Conservation (phyloP, 1,140 invertebrate genomes). For the Dendrolimus kikuchii region DNA sequence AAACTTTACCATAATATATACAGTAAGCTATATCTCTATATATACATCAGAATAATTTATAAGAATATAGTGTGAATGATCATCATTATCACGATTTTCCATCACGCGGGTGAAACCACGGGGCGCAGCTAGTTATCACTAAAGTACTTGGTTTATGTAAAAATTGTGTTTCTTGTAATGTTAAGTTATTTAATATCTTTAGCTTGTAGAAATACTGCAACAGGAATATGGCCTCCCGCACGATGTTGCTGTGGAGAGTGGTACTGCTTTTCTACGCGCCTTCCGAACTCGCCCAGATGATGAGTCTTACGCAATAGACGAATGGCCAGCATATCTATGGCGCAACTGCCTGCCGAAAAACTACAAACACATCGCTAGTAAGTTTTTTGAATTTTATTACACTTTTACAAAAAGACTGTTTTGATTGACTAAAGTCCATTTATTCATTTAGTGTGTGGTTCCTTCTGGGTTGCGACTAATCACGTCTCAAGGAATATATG, state of each 20-base stretch:
- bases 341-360: constrained; percentile 81
- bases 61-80: too few species aligned
- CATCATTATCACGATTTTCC: too few species aligned
- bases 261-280: constrained; percentile 78
- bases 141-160: too few species aligned
- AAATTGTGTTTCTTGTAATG: background rate
- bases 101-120: too few species aligned
- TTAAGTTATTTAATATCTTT: constrained; percentile 29
- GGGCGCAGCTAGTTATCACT: too few species aligned
- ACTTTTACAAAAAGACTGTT: background rate
- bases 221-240: constrained; percentile 77
- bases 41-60: too few species aligned
- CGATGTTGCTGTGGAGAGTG: constrained; percentile 75
- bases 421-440: background rate
- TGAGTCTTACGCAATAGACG: constrained; percentile 77
- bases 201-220: constrained; percentile 81
- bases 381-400: constrained; percentile 31
- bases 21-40: too few species aligned
- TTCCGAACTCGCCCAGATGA: constrained; percentile 87
- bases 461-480: background rate
- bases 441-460: background rate
- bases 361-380: constrained; percentile 79
- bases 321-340: constrained; percentile 85
- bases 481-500: background rate
- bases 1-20: too few species aligned